Base-by-base conservation (phyloP, 2,113 vertebrate genomes). In the Hemichromis elongatus region DNA sequence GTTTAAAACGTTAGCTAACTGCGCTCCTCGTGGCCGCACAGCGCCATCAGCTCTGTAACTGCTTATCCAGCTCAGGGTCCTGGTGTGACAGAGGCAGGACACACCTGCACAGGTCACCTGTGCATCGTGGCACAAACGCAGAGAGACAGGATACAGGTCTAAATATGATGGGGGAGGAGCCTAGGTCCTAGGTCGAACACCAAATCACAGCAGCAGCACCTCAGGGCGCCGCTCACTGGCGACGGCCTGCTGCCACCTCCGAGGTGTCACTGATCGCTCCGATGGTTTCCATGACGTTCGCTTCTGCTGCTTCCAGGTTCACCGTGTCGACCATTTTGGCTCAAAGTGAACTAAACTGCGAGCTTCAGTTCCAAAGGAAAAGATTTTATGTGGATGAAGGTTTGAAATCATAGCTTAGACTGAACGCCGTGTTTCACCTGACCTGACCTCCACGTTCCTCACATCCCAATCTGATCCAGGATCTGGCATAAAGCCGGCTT, bases 191-290 rank as follows among this genome's bases (percentile, higher is more conserved):
- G 63, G 13, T 70, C 37, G 61, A 37, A 21, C 18, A 35, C 33
- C 33, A 61, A 61, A 19, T 61, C 57, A 61, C 57, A 35, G 57
- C 57, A 61, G 30, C 30, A 61, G 30, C 1, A 1, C 33, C 57
- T 61, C 28, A 61, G 28, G 57, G 16, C 3, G 1, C 9, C 5
- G 1, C 0, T 0, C 1, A 33, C 56, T 59, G 30, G 37, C 37
- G 14, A 70, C 12, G 0, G 13, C 0, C n/a, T 45, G 21, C 13
- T 70, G 40, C 21, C 21, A 26, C 63, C 63, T 26, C 21, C 12
- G 40, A 70, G 21, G 7, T 14, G 8, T 68, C 42, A 42, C 26
- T 45, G 21, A 45, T 16, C 7, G 2, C n/a, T 26, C 63, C 37
- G 26, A 37, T 26, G 37, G 37, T 26, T 70, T 70, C 40, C 66